Conservation (phyloP, 2,888 invertebrate species). For the Zaprionus bogoriensis region DNA sequence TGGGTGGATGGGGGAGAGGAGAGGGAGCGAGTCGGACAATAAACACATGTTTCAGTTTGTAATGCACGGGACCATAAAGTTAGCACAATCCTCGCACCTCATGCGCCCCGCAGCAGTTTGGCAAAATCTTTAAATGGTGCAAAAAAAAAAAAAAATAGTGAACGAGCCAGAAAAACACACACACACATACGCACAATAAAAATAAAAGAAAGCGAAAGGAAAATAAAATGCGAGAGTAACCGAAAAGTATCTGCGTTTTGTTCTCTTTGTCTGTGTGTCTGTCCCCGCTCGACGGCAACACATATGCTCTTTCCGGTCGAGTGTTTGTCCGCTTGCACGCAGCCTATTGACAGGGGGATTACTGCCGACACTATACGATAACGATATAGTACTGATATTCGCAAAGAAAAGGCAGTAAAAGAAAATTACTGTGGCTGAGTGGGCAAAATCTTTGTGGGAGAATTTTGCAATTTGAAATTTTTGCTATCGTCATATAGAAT, state of each 20-base stretch:
- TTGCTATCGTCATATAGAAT: too few species aligned
- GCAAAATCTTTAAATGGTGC: constrained; percentile 48
- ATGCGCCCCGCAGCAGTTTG: not conserved
- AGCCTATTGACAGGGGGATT: constrained; percentile 23
- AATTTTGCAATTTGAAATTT: not conserved
- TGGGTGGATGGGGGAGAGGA: not conserved
- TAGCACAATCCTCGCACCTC: constrained; percentile 24
- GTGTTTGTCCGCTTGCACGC: constrained; percentile 3
- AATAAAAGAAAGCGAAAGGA: constrained; percentile 33
- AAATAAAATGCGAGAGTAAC: constrained; percentile 50
- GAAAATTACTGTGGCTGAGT: not conserved
- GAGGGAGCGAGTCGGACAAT: constrained; percentile 58
- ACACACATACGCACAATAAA: constrained; percentile 23
- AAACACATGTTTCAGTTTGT: constrained; percentile 79
- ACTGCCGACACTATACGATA: not conserved
- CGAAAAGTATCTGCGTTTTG: constrained; percentile 62
- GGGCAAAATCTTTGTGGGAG: not conserved
- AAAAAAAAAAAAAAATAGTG: constrained; percentile 22
- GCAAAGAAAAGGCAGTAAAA: not conserved
- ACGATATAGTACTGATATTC: not conserved
- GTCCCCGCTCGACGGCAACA: constrained; percentile 13
- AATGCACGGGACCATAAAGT: constrained; percentile 73
- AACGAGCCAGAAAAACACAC: constrained; percentile 1
- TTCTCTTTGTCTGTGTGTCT: constrained; percentile 32
- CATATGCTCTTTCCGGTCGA: constrained; percentile 53